These are phyloP conservation scores for Drosophila parthenogenetica DNA, from an alignment of 2,888 invertebrate genomes.

Conservation along the genomic window DNA sequence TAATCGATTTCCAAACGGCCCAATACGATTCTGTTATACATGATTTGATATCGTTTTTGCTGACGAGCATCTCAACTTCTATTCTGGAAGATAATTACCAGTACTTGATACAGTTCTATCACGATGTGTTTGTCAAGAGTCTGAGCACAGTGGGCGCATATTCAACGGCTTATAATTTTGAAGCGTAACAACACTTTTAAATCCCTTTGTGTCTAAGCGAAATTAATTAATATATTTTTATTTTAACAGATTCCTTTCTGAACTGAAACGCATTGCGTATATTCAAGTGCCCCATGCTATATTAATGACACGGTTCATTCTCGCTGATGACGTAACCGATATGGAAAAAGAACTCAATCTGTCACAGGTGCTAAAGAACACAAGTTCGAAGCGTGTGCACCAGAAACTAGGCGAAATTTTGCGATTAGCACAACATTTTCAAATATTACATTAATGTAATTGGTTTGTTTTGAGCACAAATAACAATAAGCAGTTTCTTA, in stretches of 20 bases:
- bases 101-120: slow-evolving; percentile 47
- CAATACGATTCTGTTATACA: slow-evolving; percentile 68
- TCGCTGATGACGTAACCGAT: slow-evolving; percentile 44
- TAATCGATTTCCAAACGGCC: slow-evolving; percentile 65
- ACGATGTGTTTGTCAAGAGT: slow-evolving; percentile 38
- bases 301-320: slow-evolving; percentile 68
- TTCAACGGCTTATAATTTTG: slow-evolving; percentile 28
- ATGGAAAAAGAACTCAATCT: slow-evolving; percentile 26
- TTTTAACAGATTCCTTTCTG: slow-evolving; percentile 48
- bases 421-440: slow-evolving; percentile 51
- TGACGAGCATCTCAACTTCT: slow-evolving; percentile 63
- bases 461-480: slow-evolving; percentile 32
- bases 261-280: slow-evolving; percentile 56
- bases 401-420: slow-evolving; percentile 56
- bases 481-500: slow-evolving; percentile 20
- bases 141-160: slow-evolving; percentile 39
- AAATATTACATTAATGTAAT: slow-evolving; percentile 51
- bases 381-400: slow-evolving; percentile 52
- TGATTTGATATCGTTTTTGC: slow-evolving; percentile 65
- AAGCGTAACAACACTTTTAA: slow-evolving; percentile 33
- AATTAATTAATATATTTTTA: not conserved
- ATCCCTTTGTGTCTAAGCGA: not conserved
- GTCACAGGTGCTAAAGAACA: slow-evolving; percentile 43
- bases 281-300: slow-evolving; percentile 68
- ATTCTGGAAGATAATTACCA: slow-evolving; percentile 57